phyloP scores from a whole-genome alignment of 2,797 vertebrate genomes.

The Hypotaenidia okinawae region DNA sequence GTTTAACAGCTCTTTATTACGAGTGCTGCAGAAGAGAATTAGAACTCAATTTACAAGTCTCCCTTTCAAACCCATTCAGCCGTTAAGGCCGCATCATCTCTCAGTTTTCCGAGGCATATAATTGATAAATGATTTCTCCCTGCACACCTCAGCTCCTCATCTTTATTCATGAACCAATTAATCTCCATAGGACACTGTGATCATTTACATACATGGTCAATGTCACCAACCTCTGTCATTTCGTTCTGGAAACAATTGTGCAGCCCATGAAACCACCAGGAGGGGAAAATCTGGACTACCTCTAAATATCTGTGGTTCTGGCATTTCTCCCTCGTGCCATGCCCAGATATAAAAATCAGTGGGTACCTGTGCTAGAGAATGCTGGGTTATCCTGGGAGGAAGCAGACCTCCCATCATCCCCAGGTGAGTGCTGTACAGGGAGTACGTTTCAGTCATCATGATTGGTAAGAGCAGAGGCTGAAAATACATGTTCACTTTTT shows the following conservation, averaged over 20 bases:
- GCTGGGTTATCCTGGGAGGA: background rate
- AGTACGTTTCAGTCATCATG: background rate
- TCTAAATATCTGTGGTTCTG: background rate
- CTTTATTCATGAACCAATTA: constrained; percentile 73
- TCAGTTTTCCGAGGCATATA: constrained; percentile 58
- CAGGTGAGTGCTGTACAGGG: background rate
- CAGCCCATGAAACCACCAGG: background rate
- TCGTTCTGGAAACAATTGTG: constrained; percentile 36
- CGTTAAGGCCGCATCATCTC: constrained; percentile 69
- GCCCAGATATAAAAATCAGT: background rate
- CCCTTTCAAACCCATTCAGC: constrained; percentile 70
- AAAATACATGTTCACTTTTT: background rate
- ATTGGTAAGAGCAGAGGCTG: background rate
- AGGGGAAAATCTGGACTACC: background rate
- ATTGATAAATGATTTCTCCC: constrained; percentile 69
- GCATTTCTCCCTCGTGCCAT: background rate
- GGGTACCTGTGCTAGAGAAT: background rate
- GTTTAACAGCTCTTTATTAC: constrained; percentile 63
- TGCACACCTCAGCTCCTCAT: constrained; percentile 63
- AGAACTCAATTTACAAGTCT: constrained; percentile 73
- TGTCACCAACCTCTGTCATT: constrained; percentile 59
- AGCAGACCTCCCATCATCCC: background rate
- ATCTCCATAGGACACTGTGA: constrained; percentile 48
- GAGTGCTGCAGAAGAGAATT: constrained; percentile 63
- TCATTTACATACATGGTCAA: constrained; percentile 60